Percentiles rank a stretch among this genome's conserved stretches.
Conservation (phyloP, 1,140 invertebrate genomes). For the Prorops nasuta region DNA sequence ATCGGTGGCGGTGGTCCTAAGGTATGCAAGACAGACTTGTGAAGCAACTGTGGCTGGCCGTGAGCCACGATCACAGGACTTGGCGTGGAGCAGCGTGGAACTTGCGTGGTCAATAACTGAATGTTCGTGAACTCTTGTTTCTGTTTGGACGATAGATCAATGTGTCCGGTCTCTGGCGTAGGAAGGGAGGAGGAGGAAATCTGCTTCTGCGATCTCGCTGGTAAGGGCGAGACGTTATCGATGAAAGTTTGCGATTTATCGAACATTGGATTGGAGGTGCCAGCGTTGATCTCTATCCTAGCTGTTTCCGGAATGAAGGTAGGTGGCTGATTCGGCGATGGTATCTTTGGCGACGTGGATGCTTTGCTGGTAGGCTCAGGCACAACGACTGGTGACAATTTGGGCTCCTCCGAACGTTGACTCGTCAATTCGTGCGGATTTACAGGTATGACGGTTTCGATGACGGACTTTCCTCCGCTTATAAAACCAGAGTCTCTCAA, state of each 20-base stretch:
- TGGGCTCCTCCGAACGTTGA: slow-evolving; percentile 43
- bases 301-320: slow-evolving; percentile 54
- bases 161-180: slow-evolving; percentile 23
- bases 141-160: slow-evolving; percentile 38
- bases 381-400: slow-evolving; percentile 46
- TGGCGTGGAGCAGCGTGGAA: slow-evolving; percentile 48
- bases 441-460: slow-evolving; percentile 46
- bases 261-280: slow-evolving; percentile 39
- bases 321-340: slow-evolving; percentile 52
- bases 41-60: slow-evolving; percentile 36
- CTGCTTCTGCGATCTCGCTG: slow-evolving; percentile 35
- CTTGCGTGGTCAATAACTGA: slow-evolving; percentile 44
- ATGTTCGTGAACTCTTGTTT: slow-evolving; percentile 42
- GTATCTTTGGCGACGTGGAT: slow-evolving; percentile 51
- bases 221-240: slow-evolving; percentile 26
- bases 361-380: slow-evolving; percentile 47
- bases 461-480: slow-evolving; percentile 40
- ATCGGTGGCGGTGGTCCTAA: slow-evolving; percentile 22
- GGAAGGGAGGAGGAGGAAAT: slow-evolving; percentile 13
- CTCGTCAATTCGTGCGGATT: slow-evolving; percentile 39
- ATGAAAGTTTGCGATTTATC: slow-evolving; percentile 28
- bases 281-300: slow-evolving; percentile 47
- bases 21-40: slow-evolving; percentile 39
- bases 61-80: slow-evolving; percentile 58
- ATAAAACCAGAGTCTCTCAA: slow-evolving; percentile 29